These are phyloP conservation scores for Acyrthosiphon pisum DNA, from an alignment of 1,140 invertebrate species.

Conservation along the genomic window DNA sequence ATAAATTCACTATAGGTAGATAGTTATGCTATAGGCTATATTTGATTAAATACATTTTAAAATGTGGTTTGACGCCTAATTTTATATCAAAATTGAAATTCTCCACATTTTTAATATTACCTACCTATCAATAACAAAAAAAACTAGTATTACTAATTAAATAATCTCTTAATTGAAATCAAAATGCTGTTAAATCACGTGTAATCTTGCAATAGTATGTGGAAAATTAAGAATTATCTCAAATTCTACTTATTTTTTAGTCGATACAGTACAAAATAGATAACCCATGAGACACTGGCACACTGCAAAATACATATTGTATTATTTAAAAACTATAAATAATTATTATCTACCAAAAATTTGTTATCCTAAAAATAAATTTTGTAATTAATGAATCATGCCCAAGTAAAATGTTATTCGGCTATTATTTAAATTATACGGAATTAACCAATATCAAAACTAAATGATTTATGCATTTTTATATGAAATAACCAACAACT, in stretches of 20 bases:
- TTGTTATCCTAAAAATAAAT: background rate
- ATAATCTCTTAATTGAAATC: background rate
- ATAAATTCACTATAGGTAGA: too few species aligned
- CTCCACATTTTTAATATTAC: too few species aligned
- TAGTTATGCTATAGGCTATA: too few species aligned
- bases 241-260: background rate
- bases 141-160: too few species aligned
- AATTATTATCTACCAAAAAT: background rate
- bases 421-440: background rate
- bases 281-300: too few species aligned
- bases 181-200: background rate
- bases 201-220: background rate
- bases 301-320: background rate
- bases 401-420: background rate
- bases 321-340: background rate
- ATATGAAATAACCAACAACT: background rate
- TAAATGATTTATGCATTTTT: background rate
- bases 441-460: background rate
- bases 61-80: too few species aligned
- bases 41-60: too few species aligned
- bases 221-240: background rate
- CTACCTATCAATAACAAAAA: too few species aligned
- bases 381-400: background rate
- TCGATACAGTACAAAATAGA: background rate
- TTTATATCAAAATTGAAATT: background rate